These are phyloP conservation scores for Podilymbus podiceps DNA, from an alignment of 2,113 vertebrate species.

Conservation along the genomic window DNA sequence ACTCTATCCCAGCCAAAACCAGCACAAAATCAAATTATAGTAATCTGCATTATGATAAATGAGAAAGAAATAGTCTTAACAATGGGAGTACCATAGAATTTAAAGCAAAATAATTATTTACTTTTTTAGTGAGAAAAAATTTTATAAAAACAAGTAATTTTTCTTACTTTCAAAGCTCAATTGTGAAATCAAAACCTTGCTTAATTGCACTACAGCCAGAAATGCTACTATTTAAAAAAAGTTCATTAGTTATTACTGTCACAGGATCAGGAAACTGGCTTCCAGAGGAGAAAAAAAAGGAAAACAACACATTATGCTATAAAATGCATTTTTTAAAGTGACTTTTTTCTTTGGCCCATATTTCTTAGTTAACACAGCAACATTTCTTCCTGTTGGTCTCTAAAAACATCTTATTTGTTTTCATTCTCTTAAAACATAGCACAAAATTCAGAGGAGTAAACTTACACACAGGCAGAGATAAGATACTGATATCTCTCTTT, in stretches of 20 bases:
- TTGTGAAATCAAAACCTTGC: neutral
- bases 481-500: neutral
- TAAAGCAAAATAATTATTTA: neutral
- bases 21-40: neutral
- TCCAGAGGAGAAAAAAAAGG: neutral
- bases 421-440: neutral
- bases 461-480: neutral
- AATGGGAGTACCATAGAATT: neutral
- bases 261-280: neutral
- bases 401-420: neutral
- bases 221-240: neutral
- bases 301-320: no score
- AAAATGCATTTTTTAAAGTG: neutral
- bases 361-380: neutral
- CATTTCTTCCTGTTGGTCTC: neutral
- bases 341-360: neutral
- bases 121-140: neutral
- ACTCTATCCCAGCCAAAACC: no score
- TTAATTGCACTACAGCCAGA: neutral
- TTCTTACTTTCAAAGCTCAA: neutral
- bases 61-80: neutral
- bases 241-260: neutral
- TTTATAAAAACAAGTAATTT: neutral
- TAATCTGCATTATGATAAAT: neutral
- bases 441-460: neutral